phyloP scores from a whole-genome alignment of 2,113 vertebrate genomes.

The Sapayoa aenigma region DNA sequence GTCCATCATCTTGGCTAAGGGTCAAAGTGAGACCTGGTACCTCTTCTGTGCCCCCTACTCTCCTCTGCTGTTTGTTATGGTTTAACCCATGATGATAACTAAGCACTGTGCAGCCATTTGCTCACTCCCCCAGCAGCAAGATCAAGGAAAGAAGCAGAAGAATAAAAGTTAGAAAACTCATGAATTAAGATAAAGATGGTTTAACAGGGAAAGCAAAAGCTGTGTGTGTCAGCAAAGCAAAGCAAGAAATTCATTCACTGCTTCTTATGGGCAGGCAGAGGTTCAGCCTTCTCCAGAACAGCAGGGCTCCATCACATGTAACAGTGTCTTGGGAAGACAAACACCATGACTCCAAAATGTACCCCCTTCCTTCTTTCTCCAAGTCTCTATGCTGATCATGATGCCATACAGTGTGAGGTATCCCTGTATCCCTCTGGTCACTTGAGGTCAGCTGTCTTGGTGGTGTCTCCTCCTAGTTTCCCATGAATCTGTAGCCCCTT shows the following conservation, averaged over 20 bases:
- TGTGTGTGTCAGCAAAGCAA: neutral
- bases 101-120: accelerated
- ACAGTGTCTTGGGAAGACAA: neutral
- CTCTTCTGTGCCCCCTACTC: neutral
- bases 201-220: neutral
- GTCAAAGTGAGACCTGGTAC: neutral
- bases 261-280: neutral
- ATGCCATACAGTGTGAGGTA: neutral
- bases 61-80: neutral
- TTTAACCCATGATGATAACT: neutral
- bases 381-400: neutral
- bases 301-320: neutral
- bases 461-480: neutral
- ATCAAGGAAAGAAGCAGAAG: neutral
- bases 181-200: neutral
- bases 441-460: neutral
- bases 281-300: neutral
- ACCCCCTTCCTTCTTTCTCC: neutral
- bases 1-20: neutral
- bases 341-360: neutral
- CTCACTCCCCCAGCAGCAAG: neutral
- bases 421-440: neutral
- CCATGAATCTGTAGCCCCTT: neutral
- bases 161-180: neutral
- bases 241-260: neutral